These are phyloP conservation scores for Parazoanthus atlanticus DNA, from an alignment of 92 coral and sea anemone species.

Conservation along the genomic window DNA sequence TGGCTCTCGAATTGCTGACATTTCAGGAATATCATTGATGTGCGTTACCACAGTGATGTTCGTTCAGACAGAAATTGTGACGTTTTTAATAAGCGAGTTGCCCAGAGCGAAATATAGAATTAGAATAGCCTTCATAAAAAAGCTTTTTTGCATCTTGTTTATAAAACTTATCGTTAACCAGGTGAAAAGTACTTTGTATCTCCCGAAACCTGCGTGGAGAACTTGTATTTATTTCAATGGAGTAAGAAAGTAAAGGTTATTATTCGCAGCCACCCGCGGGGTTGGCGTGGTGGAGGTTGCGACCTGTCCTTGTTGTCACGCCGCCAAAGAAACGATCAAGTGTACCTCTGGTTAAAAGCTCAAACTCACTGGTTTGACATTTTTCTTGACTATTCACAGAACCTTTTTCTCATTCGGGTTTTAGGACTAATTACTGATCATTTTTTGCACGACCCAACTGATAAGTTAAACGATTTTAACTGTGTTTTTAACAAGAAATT, in stretches of 20 bases:
- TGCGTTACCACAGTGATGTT: conserved; percentile 43
- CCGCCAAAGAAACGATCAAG: neutral
- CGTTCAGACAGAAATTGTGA: conserved; percentile 47
- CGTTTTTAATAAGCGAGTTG: conserved; percentile 32
- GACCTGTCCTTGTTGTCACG: conserved; percentile 9
- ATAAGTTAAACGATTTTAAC: conserved; percentile 24
- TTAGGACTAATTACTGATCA: neutral
- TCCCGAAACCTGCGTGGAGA: conserved; percentile 2
- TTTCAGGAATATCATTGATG: conserved; percentile 19
- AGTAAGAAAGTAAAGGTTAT: conserved; percentile 15
- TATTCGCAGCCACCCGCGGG: conserved; percentile 29
- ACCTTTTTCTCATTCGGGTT: neutral
- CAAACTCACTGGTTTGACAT: neutral
- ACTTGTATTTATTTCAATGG: conserved; percentile 10
- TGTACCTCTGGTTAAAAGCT: neutral
- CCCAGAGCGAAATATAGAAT: neutral
- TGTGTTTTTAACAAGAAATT: conserved; percentile 19
- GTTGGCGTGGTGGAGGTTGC: conserved; percentile 32
- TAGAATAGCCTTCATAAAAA: neutral
- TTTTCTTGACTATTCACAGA: neutral
- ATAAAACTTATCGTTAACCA: neutral
- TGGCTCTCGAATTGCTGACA: conserved; percentile 14
- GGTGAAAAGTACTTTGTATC: neutral
- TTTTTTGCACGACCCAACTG: neutral
- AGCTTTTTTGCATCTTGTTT: conserved; percentile 16